Percentiles rank a stretch among this genome's conserved stretches.
Evolutionary conservation across 2,797 vertebrate genomes (phyloP).

Genomic region (Ptychobarbus kaznakovi): DNA sequence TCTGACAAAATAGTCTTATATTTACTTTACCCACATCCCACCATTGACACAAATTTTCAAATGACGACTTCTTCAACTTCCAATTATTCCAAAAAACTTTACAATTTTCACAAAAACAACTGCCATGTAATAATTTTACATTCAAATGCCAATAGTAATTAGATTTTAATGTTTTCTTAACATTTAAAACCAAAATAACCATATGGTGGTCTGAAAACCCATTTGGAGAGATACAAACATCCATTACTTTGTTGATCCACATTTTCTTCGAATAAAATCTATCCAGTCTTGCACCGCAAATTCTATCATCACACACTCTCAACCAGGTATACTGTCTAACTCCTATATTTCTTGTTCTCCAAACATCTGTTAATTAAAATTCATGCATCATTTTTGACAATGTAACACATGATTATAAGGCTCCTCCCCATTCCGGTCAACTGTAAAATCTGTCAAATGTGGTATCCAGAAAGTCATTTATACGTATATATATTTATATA

Average conservation of each 20-base stretch:
- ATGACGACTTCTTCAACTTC: neutral
- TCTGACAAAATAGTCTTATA: neutral
- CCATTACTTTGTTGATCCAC: neutral
- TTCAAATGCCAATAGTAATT: neutral
- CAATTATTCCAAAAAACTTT: neutral
- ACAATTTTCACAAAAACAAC: neutral
- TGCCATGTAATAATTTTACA: neutral
- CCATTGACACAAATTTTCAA: neutral
- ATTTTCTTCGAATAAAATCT: neutral
- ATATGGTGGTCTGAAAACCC: neutral
- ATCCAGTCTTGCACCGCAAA: neutral
- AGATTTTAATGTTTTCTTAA: neutral
- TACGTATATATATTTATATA: neutral
- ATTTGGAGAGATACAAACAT: neutral
- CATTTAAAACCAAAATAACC: neutral
- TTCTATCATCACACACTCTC: neutral
- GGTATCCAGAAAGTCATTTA: neutral
- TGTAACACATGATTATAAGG: too few relatives aligned
- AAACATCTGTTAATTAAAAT: neutral
- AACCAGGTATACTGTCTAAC: neutral
- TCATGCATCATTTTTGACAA: neutral
- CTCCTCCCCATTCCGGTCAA: too few relatives aligned
- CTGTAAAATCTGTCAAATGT: neutral
- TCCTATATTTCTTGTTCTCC: neutral
- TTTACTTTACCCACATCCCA: neutral